phyloP scores from a whole-genome alignment of 2,888 invertebrate species.

The Quadroppia sp. region DNA sequence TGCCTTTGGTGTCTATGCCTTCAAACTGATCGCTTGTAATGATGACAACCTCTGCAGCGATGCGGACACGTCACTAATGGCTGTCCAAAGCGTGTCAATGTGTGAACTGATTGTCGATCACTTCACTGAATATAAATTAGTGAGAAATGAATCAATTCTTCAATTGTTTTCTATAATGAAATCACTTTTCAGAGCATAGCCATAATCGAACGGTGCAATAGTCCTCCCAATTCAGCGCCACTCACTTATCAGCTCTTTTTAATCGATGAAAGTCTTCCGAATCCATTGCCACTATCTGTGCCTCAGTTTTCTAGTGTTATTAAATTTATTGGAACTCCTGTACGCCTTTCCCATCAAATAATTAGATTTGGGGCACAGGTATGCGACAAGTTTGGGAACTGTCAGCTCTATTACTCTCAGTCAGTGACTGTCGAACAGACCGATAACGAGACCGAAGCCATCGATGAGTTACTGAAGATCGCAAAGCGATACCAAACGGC shows the following conservation, averaged over 20 bases:
- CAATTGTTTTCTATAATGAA: too few relatives aligned
- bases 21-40: slow-evolving; percentile 47
- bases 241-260: slow-evolving; percentile 47
- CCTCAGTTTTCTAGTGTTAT: slow-evolving; percentile 47
- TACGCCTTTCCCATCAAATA: slow-evolving; percentile 27
- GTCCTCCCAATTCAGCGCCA: slow-evolving; percentile 46
- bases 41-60: slow-evolving; percentile 44
- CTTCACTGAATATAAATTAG: slow-evolving; percentile 47
- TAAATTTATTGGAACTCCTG: slow-evolving; percentile 44
- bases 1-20: slow-evolving; percentile 46
- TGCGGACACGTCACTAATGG: slow-evolving; percentile 45
- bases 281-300: slow-evolving; percentile 45
- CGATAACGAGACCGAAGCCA: slow-evolving; percentile 36
- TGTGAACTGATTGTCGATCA: slow-evolving; percentile 44
- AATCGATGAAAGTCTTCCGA: slow-evolving; percentile 23
- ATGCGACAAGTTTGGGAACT: slow-evolving; percentile 42
- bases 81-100: slow-evolving; percentile 45
- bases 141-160: slow-evolving; percentile 39
- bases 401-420: slow-evolving; percentile 35
- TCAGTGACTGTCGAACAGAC: slow-evolving; percentile 28
- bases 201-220: slow-evolving; percentile 45
- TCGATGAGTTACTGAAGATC: slow-evolving; percentile 36
- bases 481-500: slow-evolving; percentile 37
- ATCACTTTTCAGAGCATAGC: slow-evolving; percentile 43
- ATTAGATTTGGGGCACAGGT: slow-evolving; percentile 45